phyloP scores from a whole-genome alignment of 2,113 vertebrate genomes.

The Pseudorectes ferrugineus region DNA sequence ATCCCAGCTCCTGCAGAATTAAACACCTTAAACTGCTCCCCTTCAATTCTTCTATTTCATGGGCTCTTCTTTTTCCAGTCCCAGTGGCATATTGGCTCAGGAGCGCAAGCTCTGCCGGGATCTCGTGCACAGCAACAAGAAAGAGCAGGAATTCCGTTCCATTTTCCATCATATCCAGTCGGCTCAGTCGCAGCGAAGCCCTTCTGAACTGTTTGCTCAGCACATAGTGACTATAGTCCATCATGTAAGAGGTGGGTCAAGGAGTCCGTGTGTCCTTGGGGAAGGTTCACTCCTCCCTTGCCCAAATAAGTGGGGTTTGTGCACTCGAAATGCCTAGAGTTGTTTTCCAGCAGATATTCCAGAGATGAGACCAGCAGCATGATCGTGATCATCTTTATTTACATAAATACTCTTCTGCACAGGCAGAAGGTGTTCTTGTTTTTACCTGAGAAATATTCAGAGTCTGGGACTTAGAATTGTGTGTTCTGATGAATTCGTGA shows the following conservation, averaged over 20 bases:
- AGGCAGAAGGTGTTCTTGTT: background rate
- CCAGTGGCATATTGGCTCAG: slow-evolving; percentile 85
- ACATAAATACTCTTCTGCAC: background rate
- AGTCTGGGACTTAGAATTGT: background rate
- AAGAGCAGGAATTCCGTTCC: slow-evolving; percentile 89
- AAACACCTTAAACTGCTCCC: background rate
- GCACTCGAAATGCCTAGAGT: background rate
- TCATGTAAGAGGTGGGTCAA: slow-evolving; percentile 87
- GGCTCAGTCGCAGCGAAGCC: slow-evolving; percentile 82
- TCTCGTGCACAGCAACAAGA: slow-evolving; percentile 90
- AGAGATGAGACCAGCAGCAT: background rate
- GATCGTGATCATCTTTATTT: fast-evolving
- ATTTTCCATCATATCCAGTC: slow-evolving; percentile 92
- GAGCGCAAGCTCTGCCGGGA: slow-evolving; percentile 91
- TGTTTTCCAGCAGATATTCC: background rate
- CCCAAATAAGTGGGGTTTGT: background rate
- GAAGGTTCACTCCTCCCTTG: background rate
- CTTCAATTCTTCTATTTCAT: background rate
- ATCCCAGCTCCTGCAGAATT: background rate
- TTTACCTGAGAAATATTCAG: background rate
- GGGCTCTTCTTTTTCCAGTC: slow-evolving; percentile 65
- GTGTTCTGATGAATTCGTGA: background rate
- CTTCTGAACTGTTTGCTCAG: slow-evolving; percentile 93
- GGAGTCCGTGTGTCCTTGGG: background rate
- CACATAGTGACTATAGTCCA: slow-evolving; percentile 97